Evolutionary conservation across 1,140 invertebrate genomes (phyloP), one percentile per base, ranked within the genome.

Genomic region (Geopemphigus sp.): DNA sequence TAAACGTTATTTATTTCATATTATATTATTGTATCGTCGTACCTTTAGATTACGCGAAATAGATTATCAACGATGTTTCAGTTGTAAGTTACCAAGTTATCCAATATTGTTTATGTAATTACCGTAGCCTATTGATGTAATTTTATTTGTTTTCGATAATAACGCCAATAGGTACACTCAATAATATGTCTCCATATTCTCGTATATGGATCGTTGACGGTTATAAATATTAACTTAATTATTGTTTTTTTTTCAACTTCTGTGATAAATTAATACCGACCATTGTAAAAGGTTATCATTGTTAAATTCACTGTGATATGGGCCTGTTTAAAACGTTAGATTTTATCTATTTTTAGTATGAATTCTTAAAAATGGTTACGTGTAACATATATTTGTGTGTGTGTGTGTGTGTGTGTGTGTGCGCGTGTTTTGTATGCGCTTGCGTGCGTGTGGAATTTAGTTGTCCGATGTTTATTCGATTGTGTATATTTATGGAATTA

Each of bases 201-300:
- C n/a, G n/a, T n/a, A 54, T 72, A 47, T 47, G 10, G 29, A 32
- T 78, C 61, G 39, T 78, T 61, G 56, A 78, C 24, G 56, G 74
- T 78, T n/a, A 59, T 76, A 50, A 78, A 78, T 22, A 61, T 63
- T 47, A 78, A 54, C 68, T 72, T 72, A 74, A 74, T 53, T n/a
- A n/a, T n/a, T n/a, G n/a, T n/a, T 50, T 78, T 61, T 76, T 57
- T 39, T 61, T 74, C 61, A 47, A 78, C 39, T 76, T 78, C 74
- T 78, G 74, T 78, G 74, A 78, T 78, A 78, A 78, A 47, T 78
- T 78, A 78, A 63, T 78, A 76, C 54, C 54, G 14, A 59, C 72
- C 53, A 73, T n/a, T 54, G 53, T 73, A 56, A 59, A 76, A 76
- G 54, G 29, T 78, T 78, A 78, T 78, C 39, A 63, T 78, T 47